These are phyloP conservation scores for Antechinus flavipes DNA, from an alignment of 2,113 vertebrate species.

Conservation along the genomic window DNA sequence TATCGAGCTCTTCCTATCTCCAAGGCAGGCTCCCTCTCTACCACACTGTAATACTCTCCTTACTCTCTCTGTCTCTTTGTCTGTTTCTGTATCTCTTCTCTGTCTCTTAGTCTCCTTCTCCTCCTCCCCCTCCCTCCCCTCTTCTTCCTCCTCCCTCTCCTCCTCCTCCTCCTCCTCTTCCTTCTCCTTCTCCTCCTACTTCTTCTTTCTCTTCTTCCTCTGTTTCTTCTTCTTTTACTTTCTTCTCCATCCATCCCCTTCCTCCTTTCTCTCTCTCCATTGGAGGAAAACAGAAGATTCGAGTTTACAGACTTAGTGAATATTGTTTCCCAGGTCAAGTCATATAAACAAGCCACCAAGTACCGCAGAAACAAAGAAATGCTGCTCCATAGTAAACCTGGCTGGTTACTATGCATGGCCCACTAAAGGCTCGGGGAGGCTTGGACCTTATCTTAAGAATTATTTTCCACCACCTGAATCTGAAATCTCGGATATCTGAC, in stretches of 20 bases:
- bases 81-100: background rate
- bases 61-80: background rate
- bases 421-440: background rate
- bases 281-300: slow-evolving; percentile 2
- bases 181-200: background rate
- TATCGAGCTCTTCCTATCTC: too few relatives aligned
- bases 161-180: background rate
- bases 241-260: background rate
- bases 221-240: background rate
- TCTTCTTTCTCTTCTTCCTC: rapidly evolving
- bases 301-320: background rate
- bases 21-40: background rate
- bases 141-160: too few relatives aligned
- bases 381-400: background rate
- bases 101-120: background rate
- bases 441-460: background rate
- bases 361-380: too few relatives aligned
- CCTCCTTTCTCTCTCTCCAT: background rate
- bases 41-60: background rate
- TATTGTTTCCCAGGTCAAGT: slow-evolving; percentile 10
- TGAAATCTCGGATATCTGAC: background rate
- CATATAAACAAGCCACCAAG: background rate
- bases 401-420: background rate
- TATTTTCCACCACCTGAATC: background rate
- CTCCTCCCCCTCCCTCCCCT: too few relatives aligned